Conservation (phyloP, 1,140 invertebrate genomes). For the Drosophila suzukii region DNA sequence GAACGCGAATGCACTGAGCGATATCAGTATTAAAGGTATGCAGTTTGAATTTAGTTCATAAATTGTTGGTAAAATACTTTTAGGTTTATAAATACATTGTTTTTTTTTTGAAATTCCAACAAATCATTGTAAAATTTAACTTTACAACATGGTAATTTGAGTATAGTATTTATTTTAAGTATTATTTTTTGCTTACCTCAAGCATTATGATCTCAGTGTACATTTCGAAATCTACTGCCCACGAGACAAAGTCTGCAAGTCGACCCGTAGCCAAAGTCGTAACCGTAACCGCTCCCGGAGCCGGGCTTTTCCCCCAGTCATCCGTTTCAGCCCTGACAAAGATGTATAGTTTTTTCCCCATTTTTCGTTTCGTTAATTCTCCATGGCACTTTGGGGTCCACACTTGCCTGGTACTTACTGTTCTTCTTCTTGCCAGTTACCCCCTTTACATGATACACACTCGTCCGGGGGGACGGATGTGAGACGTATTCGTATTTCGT, state of each 20-base stretch:
- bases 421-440: slow-evolving; percentile 22
- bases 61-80: too few species aligned
- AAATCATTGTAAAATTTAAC: too few species aligned
- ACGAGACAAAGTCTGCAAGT: slow-evolving; percentile 66
- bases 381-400: slow-evolving; percentile 67
- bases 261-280: slow-evolving; percentile 17
- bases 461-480: slow-evolving; percentile 45
- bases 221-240: slow-evolving; percentile 66
- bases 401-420: slow-evolving; percentile 43
- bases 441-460: slow-evolving; percentile 51
- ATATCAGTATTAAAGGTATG: not conserved
- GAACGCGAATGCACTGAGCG: slow-evolving; percentile 20
- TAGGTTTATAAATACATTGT: too few species aligned
- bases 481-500: slow-evolving; percentile 25
- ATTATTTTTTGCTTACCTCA: too few species aligned
- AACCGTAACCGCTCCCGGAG: slow-evolving; percentile 16
- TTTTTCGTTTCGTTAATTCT: slow-evolving; percentile 68
- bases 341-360: slow-evolving; percentile 70
- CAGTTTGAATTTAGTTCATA: not conserved
- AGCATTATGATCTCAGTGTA: slow-evolving; percentile 5
- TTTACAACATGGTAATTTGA: too few species aligned
- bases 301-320: slow-evolving; percentile 1
- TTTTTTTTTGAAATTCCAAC: too few species aligned
- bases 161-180: too few species aligned
- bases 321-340: slow-evolving; percentile 50